Base-by-base conservation (phyloP, 2,888 invertebrate genomes). In the Serripes groenlandicus region DNA sequence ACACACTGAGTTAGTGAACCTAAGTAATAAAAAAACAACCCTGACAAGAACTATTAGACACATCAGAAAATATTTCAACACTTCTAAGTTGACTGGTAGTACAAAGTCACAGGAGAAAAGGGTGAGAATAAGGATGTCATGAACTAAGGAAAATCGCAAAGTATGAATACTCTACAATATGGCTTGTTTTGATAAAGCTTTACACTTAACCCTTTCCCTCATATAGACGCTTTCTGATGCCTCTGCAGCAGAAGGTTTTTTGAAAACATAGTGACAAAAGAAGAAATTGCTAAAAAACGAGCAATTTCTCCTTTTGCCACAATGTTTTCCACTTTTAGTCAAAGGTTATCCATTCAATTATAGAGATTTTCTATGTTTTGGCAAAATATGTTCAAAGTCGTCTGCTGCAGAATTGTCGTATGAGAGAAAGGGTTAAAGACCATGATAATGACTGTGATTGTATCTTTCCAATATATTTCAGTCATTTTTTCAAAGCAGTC, bases 401-500 rank as follows among this genome's bases (percentile, higher is more conserved):
- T 11, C 42, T 15, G 7, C 7, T 42, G 9, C 15, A 42, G 15
- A 42, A 42, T 42, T 42, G 9, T 42, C 9, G 7, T 42, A 15
- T 42, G 7, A 11, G 42, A 15, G 7, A 42, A 42, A 42, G 15
- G 15, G 42, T 42, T 42, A 42, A 42, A 15, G 42, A 42, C 15
- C 42, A 42, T 42, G 9, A 42, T 42, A 42, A 7, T 42, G 42
- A 42, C n/a, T 42, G 7, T 49, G 49, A 3, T 5, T 49, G 18
- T 49, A 2, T 1, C 2, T 5, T 60, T 60, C 32, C 28, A 62
- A 30, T 73, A 54, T 62, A n/a, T 88, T 91, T 52, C 88, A 94
- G 94, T 91, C 92, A 90, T 94, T 93, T 82, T 94, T 94, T 81
- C 94, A 94, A 88, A 94, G 94, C 87, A 91, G 92, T 23, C 71